phyloP scores from a whole-genome alignment of 2,113 vertebrate species.

The Gobiocypris rarus region DNA sequence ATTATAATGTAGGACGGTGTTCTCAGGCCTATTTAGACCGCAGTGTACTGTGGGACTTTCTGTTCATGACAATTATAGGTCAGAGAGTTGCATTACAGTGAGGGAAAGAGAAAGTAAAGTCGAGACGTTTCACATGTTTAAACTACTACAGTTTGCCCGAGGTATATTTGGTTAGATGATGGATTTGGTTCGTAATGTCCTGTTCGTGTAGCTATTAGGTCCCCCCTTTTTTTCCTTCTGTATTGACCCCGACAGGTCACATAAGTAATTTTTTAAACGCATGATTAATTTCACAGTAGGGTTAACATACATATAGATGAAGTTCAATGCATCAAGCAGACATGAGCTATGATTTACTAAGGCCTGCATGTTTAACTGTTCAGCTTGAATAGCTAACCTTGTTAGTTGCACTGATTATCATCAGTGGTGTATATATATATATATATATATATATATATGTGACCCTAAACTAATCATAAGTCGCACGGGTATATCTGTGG shows the following conservation, averaged over 20 bases:
- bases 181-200: constrained; percentile 75
- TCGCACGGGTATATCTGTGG: too few species aligned
- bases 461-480: too few species aligned
- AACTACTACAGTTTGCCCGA: constrained; percentile 71
- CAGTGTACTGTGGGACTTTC: not conserved
- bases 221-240: constrained; percentile 60
- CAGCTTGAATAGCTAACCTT: not conserved
- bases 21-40: not conserved
- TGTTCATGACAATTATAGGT: constrained; percentile 27
- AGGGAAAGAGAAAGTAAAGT: constrained; percentile 5
- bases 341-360: constrained; percentile 63
- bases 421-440: not conserved
- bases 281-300: constrained; percentile 81
- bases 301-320: constrained; percentile 57
- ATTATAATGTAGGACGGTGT: constrained; percentile 61
- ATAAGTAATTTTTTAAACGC: constrained; percentile 77
- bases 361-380: constrained; percentile 35
- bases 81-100: not conserved
- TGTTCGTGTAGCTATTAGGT: constrained; percentile 77
- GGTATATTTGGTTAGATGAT: constrained; percentile 77
- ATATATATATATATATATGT: too few species aligned
- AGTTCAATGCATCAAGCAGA: constrained; percentile 68
- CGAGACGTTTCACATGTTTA: constrained; percentile 40
- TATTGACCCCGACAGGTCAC: constrained; percentile 72
- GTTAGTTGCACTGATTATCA: not conserved